phyloP scores from a whole-genome alignment of 2,797 vertebrate species.

The Benthosema pterotum region DNA sequence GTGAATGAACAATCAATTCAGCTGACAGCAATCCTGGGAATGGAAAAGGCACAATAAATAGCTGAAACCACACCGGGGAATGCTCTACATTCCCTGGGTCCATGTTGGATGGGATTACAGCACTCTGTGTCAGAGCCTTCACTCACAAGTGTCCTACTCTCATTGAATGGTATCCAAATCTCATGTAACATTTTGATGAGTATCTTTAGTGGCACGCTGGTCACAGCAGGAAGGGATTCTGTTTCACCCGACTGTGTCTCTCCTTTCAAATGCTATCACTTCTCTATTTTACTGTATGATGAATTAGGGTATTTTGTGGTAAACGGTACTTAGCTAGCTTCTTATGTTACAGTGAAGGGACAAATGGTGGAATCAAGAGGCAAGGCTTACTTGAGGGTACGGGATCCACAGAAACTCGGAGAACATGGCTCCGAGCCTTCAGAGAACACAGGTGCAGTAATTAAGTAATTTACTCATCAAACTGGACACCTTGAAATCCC shows the following conservation, averaged over 20 bases:
- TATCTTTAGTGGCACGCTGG: constrained; percentile 59
- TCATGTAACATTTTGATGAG: constrained; percentile 66
- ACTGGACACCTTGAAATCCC: constrained; percentile 65
- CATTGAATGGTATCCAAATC: constrained; percentile 54
- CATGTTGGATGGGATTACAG: constrained; percentile 54
- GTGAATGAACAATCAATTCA: no score
- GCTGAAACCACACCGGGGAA: constrained; percentile 22
- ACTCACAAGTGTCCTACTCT: constrained; percentile 26
- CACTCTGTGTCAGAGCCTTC: constrained; percentile 1
- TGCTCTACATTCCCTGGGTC: constrained; percentile 9
- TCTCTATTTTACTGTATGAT: constrained; percentile 80
- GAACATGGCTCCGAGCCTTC: constrained; percentile 57
- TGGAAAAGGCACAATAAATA: background rate
- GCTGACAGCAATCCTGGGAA: background rate
- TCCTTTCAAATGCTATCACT: constrained; percentile 79
- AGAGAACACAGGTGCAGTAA: constrained; percentile 56
- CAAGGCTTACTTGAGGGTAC: constrained; percentile 57
- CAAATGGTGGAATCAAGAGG: constrained; percentile 61
- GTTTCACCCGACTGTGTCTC: constrained; percentile 57
- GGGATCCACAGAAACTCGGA: constrained; percentile 42
- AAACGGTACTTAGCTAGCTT: constrained; percentile 71
- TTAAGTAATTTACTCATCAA: constrained; percentile 81
- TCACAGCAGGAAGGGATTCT: constrained; percentile 49
- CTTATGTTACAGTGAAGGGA: constrained; percentile 74
- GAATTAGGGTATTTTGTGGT: constrained; percentile 81